Evolutionary conservation across 2,797 vertebrate genomes (phyloP), one percentile per base, ranked within the genome.

Genomic region (Centropyge bicolor): DNA sequence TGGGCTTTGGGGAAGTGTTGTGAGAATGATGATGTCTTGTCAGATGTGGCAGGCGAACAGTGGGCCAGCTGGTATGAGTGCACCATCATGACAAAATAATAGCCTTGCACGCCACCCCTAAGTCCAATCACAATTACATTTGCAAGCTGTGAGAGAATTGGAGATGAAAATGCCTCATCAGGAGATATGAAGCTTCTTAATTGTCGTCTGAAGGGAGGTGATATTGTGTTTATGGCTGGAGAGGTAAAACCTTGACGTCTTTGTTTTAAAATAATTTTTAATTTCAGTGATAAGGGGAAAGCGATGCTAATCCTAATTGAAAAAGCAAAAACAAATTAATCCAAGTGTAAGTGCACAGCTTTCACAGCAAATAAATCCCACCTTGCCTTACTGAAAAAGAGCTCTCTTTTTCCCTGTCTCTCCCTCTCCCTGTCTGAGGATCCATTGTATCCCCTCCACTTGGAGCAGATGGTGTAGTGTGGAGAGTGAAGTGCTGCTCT

Each of bases 391-490:
- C 68, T 88, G 85, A 78, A 86, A 90, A 84, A 79, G 66, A 73
- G 59, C 74, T 83, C 69, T 71, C 65, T 84, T 62, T 86, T 65
- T 70, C 80, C 78, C 74, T 55, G 55, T 68, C 83, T 64, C 64
- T 75, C 41, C 43, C 57, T 79, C 80, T 84, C 75, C 84, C 67
- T 83, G 83, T 93, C 89, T 93, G 91, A 92, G 92, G 87, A 86
- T 84, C 93, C 89, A 94, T 95, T 95, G 93, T 95, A 87, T 91
- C 89, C 84, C 86, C 81, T 89, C 85, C 91, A 84, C 92, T 96
- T 95, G 96, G 90, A 97, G 97, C 97, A 97, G 97, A 98, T 98
- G 97, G 97, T 94, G 95, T 94, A 95, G 96, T 94, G 94, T 92
- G 92, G 93, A 95, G 96, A 96, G 95, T 95, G 95, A 93, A 95